Evolutionary conservation across 2,113 vertebrate species (phyloP), one percentile per base, ranked within the genome.

Genomic region (Anguilla rostrata): DNA sequence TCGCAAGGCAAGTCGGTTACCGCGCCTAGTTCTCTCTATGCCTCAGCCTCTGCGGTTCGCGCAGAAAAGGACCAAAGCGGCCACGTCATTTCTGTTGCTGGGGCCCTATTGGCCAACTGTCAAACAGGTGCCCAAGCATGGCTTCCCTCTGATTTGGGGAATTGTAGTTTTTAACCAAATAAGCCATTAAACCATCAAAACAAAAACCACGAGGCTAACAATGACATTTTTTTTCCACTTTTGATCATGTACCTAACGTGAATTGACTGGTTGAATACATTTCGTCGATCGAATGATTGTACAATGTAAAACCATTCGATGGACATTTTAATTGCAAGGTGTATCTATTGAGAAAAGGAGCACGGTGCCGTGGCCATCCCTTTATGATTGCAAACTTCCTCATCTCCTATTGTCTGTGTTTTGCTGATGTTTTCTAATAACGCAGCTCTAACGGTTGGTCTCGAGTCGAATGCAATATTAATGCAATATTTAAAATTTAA

Each of bases 1-100:
- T 14, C 11, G 20, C 9, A 5, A 12, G 71, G 75, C 49, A 56
- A 79, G 34, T 20, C 43, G 41, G 14, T 56, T 75, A 39, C 84
- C 66, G 84, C 43, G 49, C 41, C 46, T 29, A 80, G 46, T 57
- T 79, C 75, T 82, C 84, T 87, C 91, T 82, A 81, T 46, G 71
- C 14, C 39, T 29, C 81, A 78, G 60, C 39, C 0, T 0, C 0
- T 0, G 66, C 16, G 85, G 84, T 90, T 87, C 90, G 88, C 90
- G 66, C 87, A 94, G 94, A 94, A 94, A 92, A 93, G 90, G 89
- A 86, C 87, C 89, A 83, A 89, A 81, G 83, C 14, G 0, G 82
- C 90, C 88, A 7, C 94, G 93, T 95, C 93, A 93, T 84, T 0
- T 5, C 8, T 3, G 1, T n/a, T 75, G 26, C 80, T 3, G 34